These are phyloP conservation scores for Chanos chanos DNA, from an alignment of 2,797 vertebrate genomes.

Conservation along the genomic window DNA sequence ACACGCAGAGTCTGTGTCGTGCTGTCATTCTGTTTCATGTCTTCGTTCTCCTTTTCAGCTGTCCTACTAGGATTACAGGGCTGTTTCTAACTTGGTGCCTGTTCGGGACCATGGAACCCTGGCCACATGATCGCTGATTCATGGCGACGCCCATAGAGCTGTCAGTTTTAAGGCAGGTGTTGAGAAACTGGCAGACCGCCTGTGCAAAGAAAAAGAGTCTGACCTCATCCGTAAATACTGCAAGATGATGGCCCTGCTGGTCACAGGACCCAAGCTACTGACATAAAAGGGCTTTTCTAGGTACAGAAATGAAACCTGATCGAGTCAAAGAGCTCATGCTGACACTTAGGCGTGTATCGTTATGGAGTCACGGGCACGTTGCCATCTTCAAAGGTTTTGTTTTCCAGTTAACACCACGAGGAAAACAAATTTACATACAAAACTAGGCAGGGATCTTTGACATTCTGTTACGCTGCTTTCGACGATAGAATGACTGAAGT, in stretches of 20 bases:
- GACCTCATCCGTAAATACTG: conserved; percentile 88
- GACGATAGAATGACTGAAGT: no score
- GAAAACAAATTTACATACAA: no score
- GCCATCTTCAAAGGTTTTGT: not conserved
- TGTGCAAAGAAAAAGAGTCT: conserved; percentile 82
- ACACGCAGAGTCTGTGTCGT: conserved; percentile 9
- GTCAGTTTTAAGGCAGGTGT: conserved; percentile 96
- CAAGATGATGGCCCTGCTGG: conserved; percentile 80
- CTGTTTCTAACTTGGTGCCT: conserved; percentile 86
- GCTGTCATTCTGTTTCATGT: conserved; percentile 55
- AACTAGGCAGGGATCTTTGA: no score
- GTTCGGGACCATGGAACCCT: conserved; percentile 72
- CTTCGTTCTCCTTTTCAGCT: conserved; percentile 77
- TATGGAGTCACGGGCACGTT: conserved; percentile 11
- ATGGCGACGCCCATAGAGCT: conserved; percentile 93
- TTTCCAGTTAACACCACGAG: not conserved
- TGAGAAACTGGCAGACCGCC: conserved; percentile 78
- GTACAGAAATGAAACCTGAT: conserved; percentile 67
- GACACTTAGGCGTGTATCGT: conserved; percentile 48
- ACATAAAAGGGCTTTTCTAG: conserved; percentile 81
- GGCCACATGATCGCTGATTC: conserved; percentile 95
- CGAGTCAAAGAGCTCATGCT: conserved; percentile 39
- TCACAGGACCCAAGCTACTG: conserved; percentile 81
- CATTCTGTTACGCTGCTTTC: no score
- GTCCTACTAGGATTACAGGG: conserved; percentile 86